phyloP scores from a whole-genome alignment of 2,113 vertebrate genomes.

The Anas platyrhynchos region DNA sequence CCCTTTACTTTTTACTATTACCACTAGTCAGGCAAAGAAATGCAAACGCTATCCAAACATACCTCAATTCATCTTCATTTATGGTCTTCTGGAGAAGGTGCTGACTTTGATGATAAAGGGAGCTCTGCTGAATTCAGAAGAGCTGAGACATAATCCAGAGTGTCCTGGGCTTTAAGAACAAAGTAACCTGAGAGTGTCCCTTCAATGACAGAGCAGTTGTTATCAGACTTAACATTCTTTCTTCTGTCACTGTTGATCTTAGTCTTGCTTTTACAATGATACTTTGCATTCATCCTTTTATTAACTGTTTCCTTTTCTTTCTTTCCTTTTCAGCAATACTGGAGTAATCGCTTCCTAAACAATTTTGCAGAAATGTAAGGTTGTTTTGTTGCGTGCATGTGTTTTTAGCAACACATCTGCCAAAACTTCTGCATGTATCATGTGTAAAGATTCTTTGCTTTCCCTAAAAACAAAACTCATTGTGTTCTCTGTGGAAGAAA shows the following conservation, averaged over 20 bases:
- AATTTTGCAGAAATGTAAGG: slow-evolving; percentile 90
- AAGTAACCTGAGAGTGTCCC: slow-evolving; percentile 56
- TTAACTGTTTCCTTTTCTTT: slow-evolving; percentile 71
- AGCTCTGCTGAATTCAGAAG: background rate
- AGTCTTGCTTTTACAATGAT: slow-evolving; percentile 55
- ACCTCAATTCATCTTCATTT: background rate
- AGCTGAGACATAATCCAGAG: background rate
- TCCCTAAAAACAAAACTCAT: slow-evolving; percentile 69
- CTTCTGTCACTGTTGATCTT: slow-evolving; percentile 67
- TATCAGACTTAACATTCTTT: slow-evolving; percentile 16
- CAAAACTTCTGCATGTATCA: slow-evolving; percentile 90
- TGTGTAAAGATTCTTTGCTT: slow-evolving; percentile 74
- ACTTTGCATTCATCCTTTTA: slow-evolving; percentile 62
- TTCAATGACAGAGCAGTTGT: slow-evolving; percentile 26
- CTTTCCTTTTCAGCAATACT: slow-evolving; percentile 90
- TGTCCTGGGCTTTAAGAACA: background rate
- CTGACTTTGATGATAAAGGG: background rate
- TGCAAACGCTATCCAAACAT: background rate
- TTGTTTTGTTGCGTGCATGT: slow-evolving; percentile 94
- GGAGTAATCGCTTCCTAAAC: slow-evolving; percentile 89
- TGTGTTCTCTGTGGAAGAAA: slow-evolving; percentile 82
- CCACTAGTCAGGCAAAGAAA: background rate
- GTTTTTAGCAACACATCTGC: slow-evolving; percentile 90
- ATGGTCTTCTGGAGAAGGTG: background rate
- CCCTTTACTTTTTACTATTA: background rate